Evolutionary conservation across 1,140 invertebrate species (phyloP).

Genomic region (Euwallacea similis): DNA sequence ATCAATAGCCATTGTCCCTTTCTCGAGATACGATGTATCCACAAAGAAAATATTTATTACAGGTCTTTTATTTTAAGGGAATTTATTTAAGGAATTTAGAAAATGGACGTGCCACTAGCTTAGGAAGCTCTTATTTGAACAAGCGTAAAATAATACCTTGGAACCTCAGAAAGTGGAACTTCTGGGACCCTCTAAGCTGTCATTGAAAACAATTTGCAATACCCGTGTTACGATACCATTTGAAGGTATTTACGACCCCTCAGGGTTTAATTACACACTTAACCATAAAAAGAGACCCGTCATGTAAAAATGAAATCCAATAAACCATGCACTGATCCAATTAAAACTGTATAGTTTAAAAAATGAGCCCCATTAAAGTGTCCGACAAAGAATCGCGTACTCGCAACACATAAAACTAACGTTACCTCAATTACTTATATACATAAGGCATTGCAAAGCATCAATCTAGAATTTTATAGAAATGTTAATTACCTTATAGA

Average conservation of each 20-base stretch:
- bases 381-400: conserved; percentile 19
- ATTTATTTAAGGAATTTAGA: conserved; percentile 38
- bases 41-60: conserved; percentile 39
- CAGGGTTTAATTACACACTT: too few relatives aligned
- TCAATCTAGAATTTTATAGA: conserved; percentile 36
- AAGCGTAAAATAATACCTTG: conserved; percentile 21
- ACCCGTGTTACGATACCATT: too few relatives aligned
- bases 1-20: conserved; percentile 38
- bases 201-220: not conserved
- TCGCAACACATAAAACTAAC: conserved; percentile 18
- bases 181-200: not conserved
- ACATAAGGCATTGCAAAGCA: conserved; percentile 22
- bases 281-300: conserved; percentile 4
- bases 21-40: conserved; percentile 32
- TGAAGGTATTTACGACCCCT: too few relatives aligned
- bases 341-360: conserved; percentile 24
- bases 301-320: not conserved
- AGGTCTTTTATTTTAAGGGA: conserved; percentile 36
- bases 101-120: conserved; percentile 31
- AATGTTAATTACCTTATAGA: conserved; percentile 32
- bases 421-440: conserved; percentile 34
- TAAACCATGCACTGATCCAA: conserved; percentile 19
- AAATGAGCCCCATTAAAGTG: conserved; percentile 17
- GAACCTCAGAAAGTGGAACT: too few relatives aligned
- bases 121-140: conserved; percentile 16